These are phyloP conservation scores for Leptura quadrifasciata DNA, from an alignment of 2,888 invertebrate genomes.

Conservation along the genomic window DNA sequence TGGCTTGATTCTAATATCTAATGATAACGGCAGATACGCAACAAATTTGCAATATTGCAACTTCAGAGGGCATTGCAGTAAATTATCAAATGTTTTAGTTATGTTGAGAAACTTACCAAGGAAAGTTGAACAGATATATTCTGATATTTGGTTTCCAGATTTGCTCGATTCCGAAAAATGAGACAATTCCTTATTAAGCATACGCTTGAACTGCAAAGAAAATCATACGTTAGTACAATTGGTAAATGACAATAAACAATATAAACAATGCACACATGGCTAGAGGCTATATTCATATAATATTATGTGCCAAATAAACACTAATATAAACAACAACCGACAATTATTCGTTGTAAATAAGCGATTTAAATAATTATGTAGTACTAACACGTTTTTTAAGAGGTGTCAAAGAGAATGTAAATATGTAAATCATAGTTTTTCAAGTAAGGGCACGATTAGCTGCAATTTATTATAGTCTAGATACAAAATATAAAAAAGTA, in stretches of 20 bases:
- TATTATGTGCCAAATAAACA: not conserved
- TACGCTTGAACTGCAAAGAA: conserved; percentile 95
- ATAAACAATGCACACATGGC: not conserved
- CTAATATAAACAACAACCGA: not conserved
- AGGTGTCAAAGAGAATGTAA: not conserved
- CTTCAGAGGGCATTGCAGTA: no score
- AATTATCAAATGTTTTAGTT: no score
- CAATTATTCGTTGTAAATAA: not conserved
- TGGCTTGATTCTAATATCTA: no score
- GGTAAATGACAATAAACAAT: not conserved
- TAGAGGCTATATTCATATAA: conserved; percentile 8
- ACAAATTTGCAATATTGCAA: no score
- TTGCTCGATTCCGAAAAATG: conserved; percentile 99
- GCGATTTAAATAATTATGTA: not conserved
- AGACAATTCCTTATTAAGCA: conserved; percentile 99
- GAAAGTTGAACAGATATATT: conserved; percentile 99
- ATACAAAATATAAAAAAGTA: not conserved
- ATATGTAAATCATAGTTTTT: not conserved
- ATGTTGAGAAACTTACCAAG: conserved; percentile 85
- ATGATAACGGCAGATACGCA: no score
- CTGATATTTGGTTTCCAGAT: conserved; percentile 99
- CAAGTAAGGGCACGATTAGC: not conserved
- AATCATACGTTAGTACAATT: conserved; percentile 53
- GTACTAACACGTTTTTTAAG: not conserved
- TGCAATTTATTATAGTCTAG: not conserved